Evolutionary conservation across 1,140 invertebrate genomes (phyloP), one percentile per base, ranked within the genome.

Genomic region (Aradophagus sp.): DNA sequence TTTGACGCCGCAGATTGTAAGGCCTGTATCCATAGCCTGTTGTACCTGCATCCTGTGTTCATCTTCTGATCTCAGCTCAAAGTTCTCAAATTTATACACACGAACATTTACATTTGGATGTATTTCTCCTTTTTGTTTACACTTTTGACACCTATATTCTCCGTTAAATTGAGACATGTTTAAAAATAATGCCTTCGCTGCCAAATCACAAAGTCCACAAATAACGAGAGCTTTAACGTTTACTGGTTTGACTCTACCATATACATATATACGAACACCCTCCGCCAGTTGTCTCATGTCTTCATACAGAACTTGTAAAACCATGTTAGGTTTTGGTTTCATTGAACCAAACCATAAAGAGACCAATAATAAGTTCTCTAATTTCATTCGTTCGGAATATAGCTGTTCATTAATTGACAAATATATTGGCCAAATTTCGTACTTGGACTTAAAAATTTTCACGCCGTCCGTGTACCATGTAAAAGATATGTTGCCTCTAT

Each of bases 121-220:
- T 27, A 6, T 29, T 41, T 29, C 16, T 1, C 48, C 36, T 26
- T 29, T 23, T 27, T 61, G 56, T 17, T 15, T 32, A 29, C 61
- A 65, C 14, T 23, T 65, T 23, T 47, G 61, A 11, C 42, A 59
- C 2, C 44, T 44, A 38, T 15, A 47, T 0, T 45, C 16, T 5
- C 53, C 42, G 31, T 58, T 58, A 6, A 32, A 58, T 38, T 59
- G 55, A 0, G 6, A 8, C 56, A 61, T 61, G 13, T 58, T 47
- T 5, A 67, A 29, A 61, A 68, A 63, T 4, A 61, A 12, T 5
- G 58, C 11, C 14, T 59, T 58, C 0, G 63, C 63, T n/a, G 63
- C 62, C 1, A 47, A 36, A 29, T 67, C 63, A 35, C 44, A 52
- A 0, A 42, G 8, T 15, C 47, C 61, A n/a, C 44, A 63, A 35